A percentile compares a stretch with the other conserved stretches of the same genome.
Conservation (phyloP, 1,140 invertebrate species). For the Eciton burchellii region DNA sequence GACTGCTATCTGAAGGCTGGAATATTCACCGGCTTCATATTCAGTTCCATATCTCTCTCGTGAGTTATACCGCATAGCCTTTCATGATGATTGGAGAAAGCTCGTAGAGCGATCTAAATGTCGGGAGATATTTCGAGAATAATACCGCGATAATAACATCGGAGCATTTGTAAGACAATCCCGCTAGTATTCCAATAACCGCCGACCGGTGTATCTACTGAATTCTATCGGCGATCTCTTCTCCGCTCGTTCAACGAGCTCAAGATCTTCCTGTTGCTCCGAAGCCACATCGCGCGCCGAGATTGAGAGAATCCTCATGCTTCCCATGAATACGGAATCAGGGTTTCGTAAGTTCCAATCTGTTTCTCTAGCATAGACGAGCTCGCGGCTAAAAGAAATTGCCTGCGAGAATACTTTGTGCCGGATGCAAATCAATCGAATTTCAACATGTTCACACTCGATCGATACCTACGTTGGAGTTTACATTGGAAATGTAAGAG, state of each 20-base stretch:
- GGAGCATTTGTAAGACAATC: conserved; percentile 57
- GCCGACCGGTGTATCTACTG: conserved; percentile 38
- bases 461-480: too few relatives aligned
- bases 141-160: conserved; percentile 60
- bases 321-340: conserved; percentile 77
- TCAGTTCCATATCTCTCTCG: conserved; percentile 1
- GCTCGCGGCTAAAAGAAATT: conserved; percentile 43
- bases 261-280: conserved; percentile 23
- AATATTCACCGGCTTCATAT: background rate
- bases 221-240: conserved; percentile 56
- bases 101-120: background rate
- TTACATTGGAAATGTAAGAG: too few relatives aligned
- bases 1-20: conserved; percentile 27
- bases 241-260: conserved; percentile 33
- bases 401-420: conserved; percentile 24
- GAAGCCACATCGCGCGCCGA: conserved; percentile 57
- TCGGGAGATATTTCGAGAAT: conserved; percentile 24
- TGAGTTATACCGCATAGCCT: conserved; percentile 3
- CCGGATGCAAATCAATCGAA: conserved; percentile 33
- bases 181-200: conserved; percentile 63
- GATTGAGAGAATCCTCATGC: conserved; percentile 66
- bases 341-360: conserved; percentile 65
- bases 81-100: conserved; percentile 25
- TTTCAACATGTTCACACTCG: too few relatives aligned
- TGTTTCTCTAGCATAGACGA: conserved; percentile 18